Conservation (phyloP, 2,797 vertebrate genomes). For the Myiotriccus ornatus region DNA sequence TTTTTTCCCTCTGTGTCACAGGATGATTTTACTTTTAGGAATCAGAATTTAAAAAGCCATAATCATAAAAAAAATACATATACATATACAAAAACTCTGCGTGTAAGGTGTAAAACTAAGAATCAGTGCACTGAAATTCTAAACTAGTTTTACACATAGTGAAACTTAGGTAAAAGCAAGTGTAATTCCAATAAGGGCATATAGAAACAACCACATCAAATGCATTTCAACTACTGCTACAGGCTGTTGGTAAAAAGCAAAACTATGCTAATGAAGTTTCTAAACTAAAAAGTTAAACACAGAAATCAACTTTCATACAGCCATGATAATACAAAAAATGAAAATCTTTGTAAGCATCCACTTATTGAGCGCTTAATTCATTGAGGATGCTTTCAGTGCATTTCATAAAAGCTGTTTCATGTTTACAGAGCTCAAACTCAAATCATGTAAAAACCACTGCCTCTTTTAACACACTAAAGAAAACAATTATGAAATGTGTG, state of each 20-base stretch:
- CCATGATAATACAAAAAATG: background rate
- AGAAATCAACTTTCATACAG: background rate
- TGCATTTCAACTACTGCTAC: background rate
- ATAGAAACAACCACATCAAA: conserved; percentile 43
- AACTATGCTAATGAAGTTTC: conserved; percentile 6
- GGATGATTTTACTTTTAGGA: background rate
- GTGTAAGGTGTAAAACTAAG: background rate
- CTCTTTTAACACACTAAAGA: background rate
- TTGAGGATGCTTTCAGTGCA: background rate
- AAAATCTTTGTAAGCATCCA: background rate
- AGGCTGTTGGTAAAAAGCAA: conserved; percentile 20
- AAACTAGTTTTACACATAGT: background rate
- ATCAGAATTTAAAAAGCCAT: background rate
- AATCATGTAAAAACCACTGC: background rate
- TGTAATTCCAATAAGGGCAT: background rate
- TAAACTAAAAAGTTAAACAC: background rate
- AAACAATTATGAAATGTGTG: background rate
- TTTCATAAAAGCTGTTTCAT: background rate
- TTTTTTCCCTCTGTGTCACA: background rate
- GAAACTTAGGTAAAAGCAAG: conserved; percentile 13
- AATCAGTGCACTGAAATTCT: background rate
- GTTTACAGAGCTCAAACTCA: background rate
- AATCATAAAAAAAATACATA: background rate
- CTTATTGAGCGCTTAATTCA: background rate
- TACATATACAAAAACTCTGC: background rate